A percentile compares a stretch with the other conserved stretches of the same genome.
These are phyloP conservation scores for Palloptera scutellata DNA, from an alignment of 2,888 invertebrate species.

Conservation along the genomic window DNA sequence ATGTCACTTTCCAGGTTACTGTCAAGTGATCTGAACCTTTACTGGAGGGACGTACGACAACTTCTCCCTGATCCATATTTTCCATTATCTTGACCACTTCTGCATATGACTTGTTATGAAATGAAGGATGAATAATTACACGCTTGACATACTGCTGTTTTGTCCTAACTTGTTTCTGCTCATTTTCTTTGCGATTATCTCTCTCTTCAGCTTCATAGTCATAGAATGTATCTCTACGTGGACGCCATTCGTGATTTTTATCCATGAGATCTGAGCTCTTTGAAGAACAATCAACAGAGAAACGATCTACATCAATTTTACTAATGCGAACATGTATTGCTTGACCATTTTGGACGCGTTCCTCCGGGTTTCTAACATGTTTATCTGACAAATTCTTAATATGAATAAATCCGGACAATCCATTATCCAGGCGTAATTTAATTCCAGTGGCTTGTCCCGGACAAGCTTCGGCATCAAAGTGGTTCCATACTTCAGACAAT, in stretches of 20 bases:
- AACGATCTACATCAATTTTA: constrained; percentile 96
- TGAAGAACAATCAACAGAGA: constrained; percentile 91
- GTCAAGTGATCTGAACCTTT: constrained; percentile 96
- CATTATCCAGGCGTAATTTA: constrained; percentile 88
- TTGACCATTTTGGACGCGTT: constrained; percentile 85
- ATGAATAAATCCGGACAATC: constrained; percentile 90
- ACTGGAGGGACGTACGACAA: constrained; percentile 94
- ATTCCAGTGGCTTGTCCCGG: constrained; percentile 96
- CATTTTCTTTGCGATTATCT: constrained; percentile 80
- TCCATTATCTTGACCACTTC: constrained; percentile 92
- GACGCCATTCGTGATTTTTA: constrained; percentile 91
- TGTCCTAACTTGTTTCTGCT: constrained; percentile 82
- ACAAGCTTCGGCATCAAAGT: constrained; percentile 95
- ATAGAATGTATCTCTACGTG: constrained; percentile 88
- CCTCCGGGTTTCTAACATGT: constrained; percentile 91
- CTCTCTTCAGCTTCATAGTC: constrained; percentile 85
- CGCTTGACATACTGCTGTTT: constrained; percentile 90
- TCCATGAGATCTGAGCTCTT: constrained; percentile 92
- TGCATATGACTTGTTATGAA: constrained; percentile 93
- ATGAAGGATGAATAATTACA: constrained; percentile 96
- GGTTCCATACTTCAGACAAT: constrained; percentile 97
- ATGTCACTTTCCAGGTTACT: constrained; percentile 98
- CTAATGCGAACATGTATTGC: constrained; percentile 87
- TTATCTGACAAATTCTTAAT: constrained; percentile 94
- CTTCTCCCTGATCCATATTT: constrained; percentile 95